Conservation (phyloP, 2,888 invertebrate species). For the Deilephila elpenor region DNA sequence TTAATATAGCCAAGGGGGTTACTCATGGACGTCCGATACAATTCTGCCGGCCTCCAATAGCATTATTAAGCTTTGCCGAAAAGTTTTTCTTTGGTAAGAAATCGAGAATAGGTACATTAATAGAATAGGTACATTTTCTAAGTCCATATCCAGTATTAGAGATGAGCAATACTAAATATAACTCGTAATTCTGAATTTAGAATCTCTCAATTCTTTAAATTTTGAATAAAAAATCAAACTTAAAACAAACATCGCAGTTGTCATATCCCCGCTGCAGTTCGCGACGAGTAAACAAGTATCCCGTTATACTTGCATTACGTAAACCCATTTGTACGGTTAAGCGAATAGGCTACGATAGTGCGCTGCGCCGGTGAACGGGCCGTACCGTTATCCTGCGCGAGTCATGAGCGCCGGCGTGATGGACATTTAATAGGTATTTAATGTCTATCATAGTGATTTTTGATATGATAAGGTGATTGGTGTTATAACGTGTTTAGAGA, state of each 20-base stretch:
- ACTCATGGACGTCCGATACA: too few species aligned
- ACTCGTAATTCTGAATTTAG: too few species aligned
- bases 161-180: too few species aligned
- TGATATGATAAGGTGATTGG: neutral
- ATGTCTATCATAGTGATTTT: neutral
- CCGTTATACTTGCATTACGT: slow-evolving; percentile 25
- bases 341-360: slow-evolving; percentile 24
- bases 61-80: too few species aligned
- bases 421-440: neutral
- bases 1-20: too few species aligned
- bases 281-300: slow-evolving; percentile 19
- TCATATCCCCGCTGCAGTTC: neutral
- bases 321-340: slow-evolving; percentile 23
- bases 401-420: neutral
- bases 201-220: neutral
- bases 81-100: too few species aligned
- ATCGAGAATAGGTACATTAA: too few species aligned
- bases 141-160: too few species aligned
- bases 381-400: slow-evolving; percentile 6
- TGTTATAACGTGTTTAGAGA: neutral
- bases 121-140: too few species aligned
- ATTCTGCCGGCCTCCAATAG: too few species aligned
- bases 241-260: neutral
- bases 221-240: neutral
- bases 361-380: slow-evolving; percentile 7